Percentiles rank a stretch among this genome's conserved stretches.
phyloP scores from a whole-genome alignment of 2,797 vertebrate species.

The Emys orbicularis region DNA sequence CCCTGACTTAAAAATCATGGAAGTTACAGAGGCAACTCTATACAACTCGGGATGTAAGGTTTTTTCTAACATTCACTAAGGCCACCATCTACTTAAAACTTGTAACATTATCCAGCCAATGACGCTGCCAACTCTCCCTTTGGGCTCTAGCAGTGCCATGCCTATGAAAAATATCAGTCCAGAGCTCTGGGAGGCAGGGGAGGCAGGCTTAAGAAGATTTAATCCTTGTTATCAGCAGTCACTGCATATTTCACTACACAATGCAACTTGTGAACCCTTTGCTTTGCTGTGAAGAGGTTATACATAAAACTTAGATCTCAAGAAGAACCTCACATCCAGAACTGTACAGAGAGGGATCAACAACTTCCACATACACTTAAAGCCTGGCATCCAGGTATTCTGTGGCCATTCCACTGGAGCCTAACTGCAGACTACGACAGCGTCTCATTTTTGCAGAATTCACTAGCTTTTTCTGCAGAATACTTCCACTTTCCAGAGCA shows the following conservation, averaged over 20 bases:
- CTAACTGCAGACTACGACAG: background rate
- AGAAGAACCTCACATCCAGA: background rate
- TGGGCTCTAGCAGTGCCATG: background rate
- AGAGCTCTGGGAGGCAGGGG: background rate
- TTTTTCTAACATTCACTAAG: background rate
- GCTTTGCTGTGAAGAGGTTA: background rate
- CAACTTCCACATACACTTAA: background rate
- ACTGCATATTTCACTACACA: background rate
- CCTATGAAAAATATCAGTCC: background rate
- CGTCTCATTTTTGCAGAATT: background rate
- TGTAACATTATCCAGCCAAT: background rate
- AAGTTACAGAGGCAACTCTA: background rate
- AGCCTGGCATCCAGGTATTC: background rate
- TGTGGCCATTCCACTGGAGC: background rate
- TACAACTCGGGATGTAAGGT: background rate
- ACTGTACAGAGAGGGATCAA: background rate
- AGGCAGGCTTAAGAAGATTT: background rate
- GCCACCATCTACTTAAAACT: background rate
- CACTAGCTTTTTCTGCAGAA: background rate
- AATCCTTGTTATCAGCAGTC: background rate
- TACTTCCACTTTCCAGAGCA: background rate
- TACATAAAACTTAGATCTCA: background rate
- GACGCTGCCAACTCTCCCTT: background rate
- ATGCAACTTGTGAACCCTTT: background rate
- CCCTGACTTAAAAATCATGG: background rate